Percentiles rank a stretch among this genome's conserved stretches.
phyloP scores from a whole-genome alignment of 2,888 invertebrate genomes.

The Polydrusus tereticollis region DNA sequence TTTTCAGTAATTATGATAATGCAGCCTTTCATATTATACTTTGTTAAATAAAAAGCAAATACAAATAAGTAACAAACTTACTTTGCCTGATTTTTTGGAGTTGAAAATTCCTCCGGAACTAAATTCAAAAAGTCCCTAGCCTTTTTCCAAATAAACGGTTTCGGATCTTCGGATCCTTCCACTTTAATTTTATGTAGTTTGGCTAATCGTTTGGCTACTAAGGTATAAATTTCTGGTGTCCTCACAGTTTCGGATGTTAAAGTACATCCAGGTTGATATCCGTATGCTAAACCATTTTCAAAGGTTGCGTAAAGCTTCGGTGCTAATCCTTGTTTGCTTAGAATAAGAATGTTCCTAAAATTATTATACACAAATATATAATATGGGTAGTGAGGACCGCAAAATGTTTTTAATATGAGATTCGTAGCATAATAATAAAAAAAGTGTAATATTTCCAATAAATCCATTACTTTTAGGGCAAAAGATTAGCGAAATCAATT shows the following conservation, averaged over 20 bases:
- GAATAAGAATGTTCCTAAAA: conserved; percentile 70
- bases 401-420: not conserved
- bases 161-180: conserved; percentile 58
- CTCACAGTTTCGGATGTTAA: conserved; percentile 76
- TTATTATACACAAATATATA: not conserved
- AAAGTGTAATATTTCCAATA: too few species aligned
- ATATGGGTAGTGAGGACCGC: too few species aligned
- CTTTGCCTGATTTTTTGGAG: conserved; percentile 74
- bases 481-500: too few species aligned
- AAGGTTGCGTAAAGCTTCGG: conserved; percentile 92
- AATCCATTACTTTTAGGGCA: too few species aligned
- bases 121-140: conserved; percentile 80
- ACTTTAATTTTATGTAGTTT: conserved; percentile 79
- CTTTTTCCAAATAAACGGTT: conserved; percentile 84
- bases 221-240: conserved; percentile 76
- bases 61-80: conserved; percentile 66
- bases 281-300: conserved; percentile 93
- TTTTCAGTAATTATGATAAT: too few species aligned
- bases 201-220: conserved; percentile 87
- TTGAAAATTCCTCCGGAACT: conserved; percentile 79
- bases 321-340: conserved; percentile 83
- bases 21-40: too few species aligned
- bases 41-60: too few species aligned
- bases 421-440: too few species aligned
- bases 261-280: conserved; percentile 87